A percentile compares a stretch with the other conserved stretches of the same genome.
These are phyloP conservation scores for Rapana venosa DNA, from an alignment of 2,888 invertebrate species.

Conservation along the genomic window DNA sequence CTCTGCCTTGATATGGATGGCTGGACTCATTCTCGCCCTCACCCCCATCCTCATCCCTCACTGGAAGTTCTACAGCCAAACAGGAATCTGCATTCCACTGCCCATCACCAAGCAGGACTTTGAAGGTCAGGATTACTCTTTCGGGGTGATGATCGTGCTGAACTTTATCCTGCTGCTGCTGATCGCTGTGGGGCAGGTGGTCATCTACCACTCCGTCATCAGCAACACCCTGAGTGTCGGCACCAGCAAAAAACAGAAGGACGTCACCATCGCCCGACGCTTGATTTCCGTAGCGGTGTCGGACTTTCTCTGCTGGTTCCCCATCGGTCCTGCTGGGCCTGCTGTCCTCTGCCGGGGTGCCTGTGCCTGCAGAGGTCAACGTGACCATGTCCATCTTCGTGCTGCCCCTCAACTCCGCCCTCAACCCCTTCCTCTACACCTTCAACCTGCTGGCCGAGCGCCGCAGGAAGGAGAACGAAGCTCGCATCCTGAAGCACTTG, in stretches of 20 bases:
- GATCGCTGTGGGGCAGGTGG: slow-evolving; percentile 70
- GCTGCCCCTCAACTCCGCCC: slow-evolving; percentile 80
- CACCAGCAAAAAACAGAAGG: slow-evolving; percentile 40
- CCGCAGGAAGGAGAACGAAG: slow-evolving; percentile 17
- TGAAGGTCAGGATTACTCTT: slow-evolving; percentile 76
- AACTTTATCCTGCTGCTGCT: slow-evolving; percentile 72
- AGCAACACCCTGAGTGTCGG: slow-evolving; percentile 18
- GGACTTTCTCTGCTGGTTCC: slow-evolving; percentile 51
- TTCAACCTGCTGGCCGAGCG: slow-evolving; percentile 45
- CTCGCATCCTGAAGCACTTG: slow-evolving; percentile 9
- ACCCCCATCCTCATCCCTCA: slow-evolving; percentile 65
- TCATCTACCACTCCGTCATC: slow-evolving; percentile 70
- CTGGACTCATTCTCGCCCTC: slow-evolving; percentile 62
- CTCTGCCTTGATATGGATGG: slow-evolving; percentile 63
- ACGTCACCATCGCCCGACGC: slow-evolving; percentile 46
- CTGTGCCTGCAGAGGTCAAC: slow-evolving; percentile 46
- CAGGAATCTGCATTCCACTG: slow-evolving; percentile 73
- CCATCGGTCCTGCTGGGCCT: slow-evolving; percentile 46
- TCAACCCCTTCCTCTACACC: slow-evolving; percentile 77
- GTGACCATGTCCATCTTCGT: slow-evolving; percentile 75
- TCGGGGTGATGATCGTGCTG: slow-evolving; percentile 72
- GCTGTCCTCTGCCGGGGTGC: slow-evolving; percentile 36
- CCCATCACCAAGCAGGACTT: slow-evolving; percentile 73
- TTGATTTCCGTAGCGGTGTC: slow-evolving; percentile 44
- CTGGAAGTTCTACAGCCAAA: slow-evolving; percentile 68